A percentile compares a stretch with the other conserved stretches of the same genome.
Conservation (phyloP, 1,140 invertebrate species). For the Plectus sambesii region DNA sequence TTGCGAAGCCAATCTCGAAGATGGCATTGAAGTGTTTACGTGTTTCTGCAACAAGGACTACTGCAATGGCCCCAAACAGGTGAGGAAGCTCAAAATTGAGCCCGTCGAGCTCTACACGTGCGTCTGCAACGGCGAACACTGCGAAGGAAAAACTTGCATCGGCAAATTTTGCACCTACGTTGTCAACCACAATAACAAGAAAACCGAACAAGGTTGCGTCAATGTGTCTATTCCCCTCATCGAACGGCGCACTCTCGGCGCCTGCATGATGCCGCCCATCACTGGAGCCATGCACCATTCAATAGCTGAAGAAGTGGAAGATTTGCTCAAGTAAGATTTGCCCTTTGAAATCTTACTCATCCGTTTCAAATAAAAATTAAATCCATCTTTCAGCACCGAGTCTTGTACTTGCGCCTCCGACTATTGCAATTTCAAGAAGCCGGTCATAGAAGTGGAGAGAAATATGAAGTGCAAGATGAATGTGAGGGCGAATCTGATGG, state of each 20-base stretch:
- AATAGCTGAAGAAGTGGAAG: conserved; percentile 33
- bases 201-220: conserved; percentile 39
- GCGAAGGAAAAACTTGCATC: conserved; percentile 27
- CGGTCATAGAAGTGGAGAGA: conserved; percentile 26
- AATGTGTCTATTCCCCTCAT: conserved; percentile 42
- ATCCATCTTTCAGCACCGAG: too few species aligned
- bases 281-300: conserved; percentile 45
- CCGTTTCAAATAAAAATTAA: too few species aligned
- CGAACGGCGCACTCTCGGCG: conserved; percentile 36
- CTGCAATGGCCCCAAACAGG: conserved; percentile 27
- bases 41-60: conserved; percentile 40
- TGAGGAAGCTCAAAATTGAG: conserved; percentile 29
- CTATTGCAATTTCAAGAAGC: conserved; percentile 37
- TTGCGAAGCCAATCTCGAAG: conserved; percentile 31
- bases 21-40: conserved; percentile 38
- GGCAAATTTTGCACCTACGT: conserved; percentile 43
- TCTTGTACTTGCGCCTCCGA: conserved; percentile 37
- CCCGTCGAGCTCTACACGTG: conserved; percentile 29
- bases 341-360: too few species aligned
- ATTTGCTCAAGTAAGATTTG: too few species aligned
- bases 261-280: conserved; percentile 45
- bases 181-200: conserved; percentile 31
- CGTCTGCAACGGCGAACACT: conserved; percentile 37
- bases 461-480: conserved; percentile 31
- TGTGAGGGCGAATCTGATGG: conserved; percentile 33